A percentile compares a stretch with the other conserved stretches of the same genome.
Evolutionary conservation across 2,888 invertebrate genomes (phyloP).

Genomic region (Sminthurides aquaticus): DNA sequence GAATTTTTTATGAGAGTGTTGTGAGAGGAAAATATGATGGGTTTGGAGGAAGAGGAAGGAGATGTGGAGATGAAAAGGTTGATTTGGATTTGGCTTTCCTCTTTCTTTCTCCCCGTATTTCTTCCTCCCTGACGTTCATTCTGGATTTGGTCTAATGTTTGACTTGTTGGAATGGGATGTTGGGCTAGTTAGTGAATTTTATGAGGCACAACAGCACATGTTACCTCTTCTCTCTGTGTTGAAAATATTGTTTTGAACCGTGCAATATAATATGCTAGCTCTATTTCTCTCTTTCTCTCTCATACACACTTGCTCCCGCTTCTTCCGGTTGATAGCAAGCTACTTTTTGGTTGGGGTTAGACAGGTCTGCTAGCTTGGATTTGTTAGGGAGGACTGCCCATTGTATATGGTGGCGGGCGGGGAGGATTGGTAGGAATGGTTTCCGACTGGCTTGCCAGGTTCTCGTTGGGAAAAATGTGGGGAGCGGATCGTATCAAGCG

Average conservation of each 20-base stretch:
- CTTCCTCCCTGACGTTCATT: not conserved
- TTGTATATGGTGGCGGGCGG: too few relatives aligned
- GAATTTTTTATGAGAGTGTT: not conserved
- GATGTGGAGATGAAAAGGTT: not conserved
- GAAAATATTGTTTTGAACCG: too few relatives aligned
- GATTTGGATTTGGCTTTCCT: not conserved
- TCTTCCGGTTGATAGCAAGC: too few relatives aligned
- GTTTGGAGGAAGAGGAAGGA: not conserved
- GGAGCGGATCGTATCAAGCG: not conserved
- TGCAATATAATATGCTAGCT: too few relatives aligned
- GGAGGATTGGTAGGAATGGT: too few relatives aligned
- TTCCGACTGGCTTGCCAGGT: not conserved
- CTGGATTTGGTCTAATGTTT: not conserved
- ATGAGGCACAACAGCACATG: constrained; percentile 8
- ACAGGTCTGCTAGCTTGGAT: too few relatives aligned
- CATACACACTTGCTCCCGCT: too few relatives aligned
- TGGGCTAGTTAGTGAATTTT: constrained; percentile 2
- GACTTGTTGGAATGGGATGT: not conserved
- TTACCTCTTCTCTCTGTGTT: not conserved
- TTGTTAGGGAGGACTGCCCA: too few relatives aligned
- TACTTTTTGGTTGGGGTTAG: too few relatives aligned
- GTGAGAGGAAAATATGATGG: not conserved
- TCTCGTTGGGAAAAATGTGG: not conserved
- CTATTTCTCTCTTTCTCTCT: too few relatives aligned
- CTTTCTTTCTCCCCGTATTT: too few relatives aligned